Evolutionary conservation across 2,888 invertebrate genomes (phyloP).

Genomic region (Archaeoteleia sp.): DNA sequence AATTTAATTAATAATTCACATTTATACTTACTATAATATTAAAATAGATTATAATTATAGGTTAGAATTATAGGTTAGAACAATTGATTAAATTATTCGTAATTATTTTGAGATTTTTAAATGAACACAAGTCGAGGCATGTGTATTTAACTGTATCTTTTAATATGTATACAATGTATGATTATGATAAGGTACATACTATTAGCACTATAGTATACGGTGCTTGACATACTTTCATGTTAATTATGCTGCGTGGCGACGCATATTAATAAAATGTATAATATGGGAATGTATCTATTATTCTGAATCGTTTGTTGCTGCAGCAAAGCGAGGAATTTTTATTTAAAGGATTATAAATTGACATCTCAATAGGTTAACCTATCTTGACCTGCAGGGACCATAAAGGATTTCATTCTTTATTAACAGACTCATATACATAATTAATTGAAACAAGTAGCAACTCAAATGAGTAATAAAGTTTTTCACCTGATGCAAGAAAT

Average conservation of each 20-base stretch:
- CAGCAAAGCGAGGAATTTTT: constrained; percentile 33
- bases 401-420: background rate
- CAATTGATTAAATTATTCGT: too few species aligned
- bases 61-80: too few species aligned
- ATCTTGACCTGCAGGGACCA: constrained; percentile 2
- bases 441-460: constrained; percentile 12
- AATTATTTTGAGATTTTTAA: too few species aligned
- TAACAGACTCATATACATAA: constrained; percentile 18
- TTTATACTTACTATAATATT: too few species aligned
- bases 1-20: too few species aligned
- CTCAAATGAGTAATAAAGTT: constrained; percentile 5
- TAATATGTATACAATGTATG: constrained; percentile 26
- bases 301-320: constrained; percentile 37
- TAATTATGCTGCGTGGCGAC: constrained; percentile 35
- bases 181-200: constrained; percentile 21
- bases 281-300: constrained; percentile 32
- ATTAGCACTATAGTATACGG: constrained; percentile 24
- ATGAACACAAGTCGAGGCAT: background rate
- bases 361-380: constrained; percentile 13
- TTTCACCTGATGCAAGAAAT: constrained; percentile 34
- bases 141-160: constrained; percentile 6
- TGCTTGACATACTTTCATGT: constrained; percentile 46
- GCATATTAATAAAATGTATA: constrained; percentile 42
- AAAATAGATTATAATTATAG: too few species aligned
- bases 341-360: constrained; percentile 21